Base-by-base conservation (phyloP, 2,113 vertebrate species). In the Dasypus novemcinctus region DNA sequence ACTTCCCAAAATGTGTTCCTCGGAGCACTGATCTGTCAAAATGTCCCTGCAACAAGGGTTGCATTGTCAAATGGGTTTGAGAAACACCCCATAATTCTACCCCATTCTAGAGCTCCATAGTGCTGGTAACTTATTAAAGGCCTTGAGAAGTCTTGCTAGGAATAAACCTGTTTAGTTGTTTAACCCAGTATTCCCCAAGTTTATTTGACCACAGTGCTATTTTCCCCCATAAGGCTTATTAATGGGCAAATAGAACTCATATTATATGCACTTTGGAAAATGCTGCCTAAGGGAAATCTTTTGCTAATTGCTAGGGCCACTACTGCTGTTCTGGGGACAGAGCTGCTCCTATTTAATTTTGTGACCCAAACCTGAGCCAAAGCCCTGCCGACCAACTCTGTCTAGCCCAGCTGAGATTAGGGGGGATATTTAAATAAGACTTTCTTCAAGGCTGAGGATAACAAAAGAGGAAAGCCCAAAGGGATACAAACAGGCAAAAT, bases 231-330 rank as follows among this genome's bases (percentile, higher is more conserved):
- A 90, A 80, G 78, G 49, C 38, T 93, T 87, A 80, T 54, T 87
- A 87, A 93, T 85, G 87, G 54, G 71, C 36, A 87, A 92, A 63
- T 0, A 8, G 41, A 93, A 68, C 36, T 72, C 90, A 80, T 15
- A 80, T 80, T 31, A 38, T 43, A 52, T 5, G 88, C 69, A 79
- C 81, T 96, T 96, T 80, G 82, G 91, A 91, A 95, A 96, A 97
- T 18, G 86, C 18, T 59, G 29, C 97, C 94, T 27, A 36, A 69
- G 95, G 91, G 93, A 96, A 96, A 97, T 96, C 91, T 93, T 94
- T 21, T 82, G 57, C 57, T 95, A 96, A 96, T 97, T 95, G 95
- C 74, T 14, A 91, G 61, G 85, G 68, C 88, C 41, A 87, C 81
- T 15, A 27, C 36, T 52, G 59, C 74, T 46, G 52, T 20, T 87